Evolutionary conservation across 1,140 invertebrate species (phyloP), one percentile per base, ranked within the genome.

Genomic region (Oryctes rhinoceros): DNA sequence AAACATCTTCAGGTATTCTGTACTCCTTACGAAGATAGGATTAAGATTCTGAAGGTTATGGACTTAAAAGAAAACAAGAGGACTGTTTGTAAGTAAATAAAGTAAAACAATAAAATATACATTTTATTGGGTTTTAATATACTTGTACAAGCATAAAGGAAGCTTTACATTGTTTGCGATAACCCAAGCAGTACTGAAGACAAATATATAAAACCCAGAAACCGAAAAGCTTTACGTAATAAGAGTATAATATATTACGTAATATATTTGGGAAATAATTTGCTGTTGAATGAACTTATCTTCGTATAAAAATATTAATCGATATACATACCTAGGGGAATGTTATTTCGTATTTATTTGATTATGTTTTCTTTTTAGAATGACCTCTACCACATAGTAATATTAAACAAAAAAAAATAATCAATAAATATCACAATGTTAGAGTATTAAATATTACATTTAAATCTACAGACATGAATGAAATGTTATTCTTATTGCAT

Each of bases 61-160:
- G 6, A 24, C 37, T 15, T 35, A 47, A 79, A 80, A 59, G 35
- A 59, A 44, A 71, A 30, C 37, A 65, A 77, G 80, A 78, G 44
- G 79, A 47, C 76, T 75, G 37, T 30, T n/a, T 24, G 37, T 44
- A 80, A 82, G 80, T 79, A 76, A 80, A 80, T 76, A 83, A 83
- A 83, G 81, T 78, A 83, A 83, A 79, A 80, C 67, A 79, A 80
- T 81, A 83, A 82, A 82, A 81, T 71, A 48, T 78, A 78, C 76
- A 78, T 82, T 71, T 82, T 80, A 76, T 80, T 82, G 80, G 80
- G 79, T 82, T 82, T 82, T 79, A 71, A 15, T 71, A 81, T 81
- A 80, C 62, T 81, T 79, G 77, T 81, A 82, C 80, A 82, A 82
- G 78, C 65, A 59, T 78, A 11, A 48, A 77, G 59, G 78, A 82